phyloP scores from a whole-genome alignment of 1,140 invertebrate species.

The Ostrea denselamellosa region DNA sequence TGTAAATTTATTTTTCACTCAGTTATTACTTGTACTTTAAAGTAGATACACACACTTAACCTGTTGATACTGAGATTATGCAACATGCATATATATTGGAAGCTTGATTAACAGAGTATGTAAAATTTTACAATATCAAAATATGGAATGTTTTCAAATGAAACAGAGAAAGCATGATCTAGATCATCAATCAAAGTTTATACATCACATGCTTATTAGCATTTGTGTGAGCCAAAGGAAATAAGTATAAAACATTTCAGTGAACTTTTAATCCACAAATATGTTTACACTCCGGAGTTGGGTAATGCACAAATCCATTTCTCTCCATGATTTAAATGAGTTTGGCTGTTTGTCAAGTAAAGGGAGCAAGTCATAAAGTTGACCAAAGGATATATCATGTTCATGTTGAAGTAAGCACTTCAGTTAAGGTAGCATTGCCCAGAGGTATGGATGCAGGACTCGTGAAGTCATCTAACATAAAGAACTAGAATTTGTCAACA shows the following conservation, averaged over 20 bases:
- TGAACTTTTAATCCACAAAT: constrained; percentile 33
- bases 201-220: neutral
- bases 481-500: constrained; percentile 29
- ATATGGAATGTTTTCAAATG: neutral
- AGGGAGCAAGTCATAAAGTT: constrained; percentile 18
- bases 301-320: constrained; percentile 29
- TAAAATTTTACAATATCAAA: too few species aligned
- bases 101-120: too few species aligned
- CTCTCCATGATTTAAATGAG: constrained; percentile 24
- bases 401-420: constrained; percentile 11
- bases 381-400: constrained; percentile 22
- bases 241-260: neutral
- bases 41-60: too few species aligned
- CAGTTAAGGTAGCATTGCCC: neutral
- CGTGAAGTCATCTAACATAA: constrained; percentile 6
- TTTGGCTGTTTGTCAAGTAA: constrained; percentile 33
- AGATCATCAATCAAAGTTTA: neutral
- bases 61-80: too few species aligned
- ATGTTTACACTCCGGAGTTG: neutral
- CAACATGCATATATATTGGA: too few species aligned
- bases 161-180: neutral
- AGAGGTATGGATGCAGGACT: constrained; percentile 11
- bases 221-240: neutral
- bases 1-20: too few species aligned
- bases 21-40: too few species aligned